Evolutionary conservation across 2,888 invertebrate genomes (phyloP).

Genomic region (Periphyllus acericola): DNA sequence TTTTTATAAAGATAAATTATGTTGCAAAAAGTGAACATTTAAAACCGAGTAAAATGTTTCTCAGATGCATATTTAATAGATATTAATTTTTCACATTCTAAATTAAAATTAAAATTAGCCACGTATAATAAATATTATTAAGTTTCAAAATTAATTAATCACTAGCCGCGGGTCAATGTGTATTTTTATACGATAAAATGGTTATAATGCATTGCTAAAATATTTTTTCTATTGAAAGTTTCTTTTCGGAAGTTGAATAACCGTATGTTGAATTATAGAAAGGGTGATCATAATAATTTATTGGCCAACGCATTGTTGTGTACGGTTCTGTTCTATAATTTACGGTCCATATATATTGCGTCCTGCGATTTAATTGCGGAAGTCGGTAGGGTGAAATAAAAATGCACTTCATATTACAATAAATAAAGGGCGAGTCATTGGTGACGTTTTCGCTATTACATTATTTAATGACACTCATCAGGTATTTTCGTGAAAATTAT

Average conservation of each 20-base stretch:
- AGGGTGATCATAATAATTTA: slow-evolving; percentile 26
- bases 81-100: no score
- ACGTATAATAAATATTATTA: background rate
- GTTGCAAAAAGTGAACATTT: no score
- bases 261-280: slow-evolving; percentile 25
- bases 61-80: no score
- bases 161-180: background rate
- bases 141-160: background rate
- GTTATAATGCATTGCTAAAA: background rate
- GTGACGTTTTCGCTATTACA: background rate
- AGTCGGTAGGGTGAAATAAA: slow-evolving; percentile 28
- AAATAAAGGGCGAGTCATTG: background rate
- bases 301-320: slow-evolving; percentile 6
- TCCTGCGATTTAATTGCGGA: slow-evolving; percentile 26
- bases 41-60: no score
- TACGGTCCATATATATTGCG: slow-evolving; percentile 5
- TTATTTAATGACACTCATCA: background rate
- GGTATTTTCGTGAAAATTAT: background rate
- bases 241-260: slow-evolving; percentile 17
- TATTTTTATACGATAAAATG: background rate
- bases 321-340: background rate
- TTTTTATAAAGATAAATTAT: no score
- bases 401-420: slow-evolving; percentile 7
- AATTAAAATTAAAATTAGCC: no score
- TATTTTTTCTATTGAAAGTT: slow-evolving; percentile 1